Percentiles rank a stretch among this genome's conserved stretches.
phyloP scores from a whole-genome alignment of 37 sponge, comb jelly and placozoan genomes.

The Agelas oroides region DNA sequence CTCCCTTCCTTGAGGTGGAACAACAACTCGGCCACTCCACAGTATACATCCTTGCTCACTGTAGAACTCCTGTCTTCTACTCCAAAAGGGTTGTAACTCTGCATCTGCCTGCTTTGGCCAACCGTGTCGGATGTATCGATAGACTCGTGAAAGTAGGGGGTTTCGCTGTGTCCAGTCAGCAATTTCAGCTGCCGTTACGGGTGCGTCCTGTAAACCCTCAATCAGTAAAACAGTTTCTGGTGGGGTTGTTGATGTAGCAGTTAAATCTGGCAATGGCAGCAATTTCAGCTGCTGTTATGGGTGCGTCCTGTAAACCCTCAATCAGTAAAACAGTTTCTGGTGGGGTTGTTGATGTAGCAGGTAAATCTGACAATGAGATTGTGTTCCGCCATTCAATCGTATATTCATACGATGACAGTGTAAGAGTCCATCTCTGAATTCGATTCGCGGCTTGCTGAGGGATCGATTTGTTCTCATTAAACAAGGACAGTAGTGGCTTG shows the following conservation, averaged over 20 bases:
- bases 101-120: conserved; percentile 10
- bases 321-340: conserved; percentile 2
- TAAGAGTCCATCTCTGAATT: conserved; percentile 8
- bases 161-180: not conserved
- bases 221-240: conserved; percentile 2
- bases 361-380: not conserved
- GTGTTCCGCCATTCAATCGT: not conserved
- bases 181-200: conserved; percentile 19
- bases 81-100: not conserved
- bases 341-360: not conserved
- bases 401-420: conserved; percentile 5
- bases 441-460: conserved; percentile 1
- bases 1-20: conserved; percentile 7
- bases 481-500: conserved; percentile 3
- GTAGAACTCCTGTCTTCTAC: not conserved
- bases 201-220: not conserved
- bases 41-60: not conserved
- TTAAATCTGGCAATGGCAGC: conserved; percentile 4
- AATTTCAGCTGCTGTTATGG: conserved; percentile 14
- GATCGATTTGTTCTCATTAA: not conserved
- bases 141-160: conserved; percentile 14
- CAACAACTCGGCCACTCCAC: not conserved
- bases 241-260: not conserved
- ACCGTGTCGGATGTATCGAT: conserved; percentile 1
- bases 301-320: not conserved